These are phyloP conservation scores for Euplexia lucipara DNA, from an alignment of 2,888 invertebrate species.

Conservation along the genomic window DNA sequence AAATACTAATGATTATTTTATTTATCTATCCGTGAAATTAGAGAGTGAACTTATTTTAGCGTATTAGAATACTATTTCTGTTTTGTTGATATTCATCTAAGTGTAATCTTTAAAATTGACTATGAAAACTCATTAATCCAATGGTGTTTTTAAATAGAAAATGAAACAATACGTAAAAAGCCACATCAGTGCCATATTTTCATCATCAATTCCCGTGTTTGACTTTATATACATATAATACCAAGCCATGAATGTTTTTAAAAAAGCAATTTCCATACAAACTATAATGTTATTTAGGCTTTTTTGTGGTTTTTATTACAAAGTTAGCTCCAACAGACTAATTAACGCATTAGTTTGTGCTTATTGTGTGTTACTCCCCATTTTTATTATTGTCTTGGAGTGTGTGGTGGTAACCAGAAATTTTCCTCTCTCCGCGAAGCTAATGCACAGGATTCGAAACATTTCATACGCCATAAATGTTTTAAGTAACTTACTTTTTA, in stretches of 20 bases:
- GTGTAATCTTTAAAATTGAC: conserved; percentile 1
- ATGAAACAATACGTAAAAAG: neutral
- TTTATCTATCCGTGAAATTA: no score
- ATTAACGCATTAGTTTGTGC: neutral
- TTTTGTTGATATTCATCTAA: neutral
- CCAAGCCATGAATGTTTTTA: neutral
- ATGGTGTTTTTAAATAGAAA: neutral
- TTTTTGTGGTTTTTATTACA: conserved; percentile 10
- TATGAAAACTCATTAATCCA: neutral
- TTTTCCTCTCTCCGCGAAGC: rapidly evolving
- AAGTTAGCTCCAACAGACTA: neutral
- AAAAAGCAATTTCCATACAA: neutral
- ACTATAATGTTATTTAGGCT: conserved; percentile 3
- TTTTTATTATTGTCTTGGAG: neutral
- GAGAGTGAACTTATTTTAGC: no score
- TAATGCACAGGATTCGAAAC: no score
- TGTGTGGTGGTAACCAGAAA: rapidly evolving
- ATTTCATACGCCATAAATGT: neutral
- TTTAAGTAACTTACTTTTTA: neutral
- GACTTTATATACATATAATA: neutral
- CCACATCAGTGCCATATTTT: conserved; percentile 6
- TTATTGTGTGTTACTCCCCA: conserved; percentile 5
- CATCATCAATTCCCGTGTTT: neutral
- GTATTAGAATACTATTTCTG: no score
- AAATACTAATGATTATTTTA: no score